Evolutionary conservation across 2,113 vertebrate species (phyloP), one percentile per base, ranked within the genome.

Genomic region (Bungarus multicinctus): DNA sequence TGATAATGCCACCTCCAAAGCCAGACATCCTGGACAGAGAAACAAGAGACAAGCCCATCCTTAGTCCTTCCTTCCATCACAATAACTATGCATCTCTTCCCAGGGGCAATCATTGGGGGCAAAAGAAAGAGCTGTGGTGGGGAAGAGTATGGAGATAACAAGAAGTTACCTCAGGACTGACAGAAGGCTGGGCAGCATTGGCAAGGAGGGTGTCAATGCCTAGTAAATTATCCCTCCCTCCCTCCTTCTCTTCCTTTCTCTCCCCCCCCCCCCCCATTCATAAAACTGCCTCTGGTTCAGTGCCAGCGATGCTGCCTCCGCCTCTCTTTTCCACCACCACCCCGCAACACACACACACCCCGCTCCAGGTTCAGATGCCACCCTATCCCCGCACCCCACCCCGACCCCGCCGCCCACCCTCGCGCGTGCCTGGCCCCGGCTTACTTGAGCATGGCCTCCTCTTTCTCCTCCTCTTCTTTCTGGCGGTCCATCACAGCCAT

Each of bases 371-470:
- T 93, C 89, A 89, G 89, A 54, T 69, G 30, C 95, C 58, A 58
- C 25, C 10, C 60, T 9, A 9, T 2, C 47, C 47, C 47, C 47
- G 1, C 47, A 47, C 47, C 47, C 7, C 60, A 14, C 60, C 60
- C 60, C 60, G 5, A 4, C 30, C 60, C 64, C 4, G 4, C 60
- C 58, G 9, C 25, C 23, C 1, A 55, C 5, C 5, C 18, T 54
- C 3, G n/a, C 10, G 55, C 7, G 5, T 22, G 53, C 85, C 87
- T 43, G 93, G 94, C 93, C 93, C 93, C 91, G 74, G 93, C 99
- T 99, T 99, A 99, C 99, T 99, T 99, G 96, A 99, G 98, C 98
- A 99, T 99, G 98, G 98, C 99, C 97, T 99, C 98, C 98, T 99
- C 99, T 96, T 99, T 99, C 92, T 99, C 99, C 94, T 99, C 99